These are phyloP conservation scores for Drosophila colorata DNA, from an alignment of 2,888 invertebrate species.

Conservation along the genomic window DNA sequence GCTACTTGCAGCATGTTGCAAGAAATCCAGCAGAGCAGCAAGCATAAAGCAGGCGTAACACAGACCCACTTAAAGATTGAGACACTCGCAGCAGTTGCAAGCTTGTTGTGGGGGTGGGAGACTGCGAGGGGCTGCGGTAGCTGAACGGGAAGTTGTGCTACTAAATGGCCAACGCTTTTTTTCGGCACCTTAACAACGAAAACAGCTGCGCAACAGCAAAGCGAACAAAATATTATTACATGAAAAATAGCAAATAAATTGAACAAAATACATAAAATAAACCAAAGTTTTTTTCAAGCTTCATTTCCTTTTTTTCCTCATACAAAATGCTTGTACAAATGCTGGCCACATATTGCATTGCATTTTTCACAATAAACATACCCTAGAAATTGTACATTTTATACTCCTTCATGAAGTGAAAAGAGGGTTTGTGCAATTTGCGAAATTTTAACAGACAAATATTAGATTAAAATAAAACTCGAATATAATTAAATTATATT, in stretches of 20 bases:
- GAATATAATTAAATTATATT: no score
- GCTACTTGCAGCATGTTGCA: slow-evolving; percentile 35
- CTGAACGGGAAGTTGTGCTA: background rate
- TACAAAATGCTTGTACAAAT: slow-evolving; percentile 33
- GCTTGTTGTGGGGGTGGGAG: background rate
- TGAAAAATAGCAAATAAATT: slow-evolving; percentile 64
- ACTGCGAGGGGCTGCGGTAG: background rate
- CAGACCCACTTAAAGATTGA: slow-evolving; percentile 55
- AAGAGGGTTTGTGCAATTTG: no score
- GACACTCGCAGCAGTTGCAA: slow-evolving; percentile 27
- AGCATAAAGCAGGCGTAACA: slow-evolving; percentile 48
- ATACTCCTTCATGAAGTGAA: no score
- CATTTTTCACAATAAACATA: slow-evolving; percentile 27
- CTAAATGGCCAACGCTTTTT: slow-evolving; percentile 50
- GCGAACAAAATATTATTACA: slow-evolving; percentile 62
- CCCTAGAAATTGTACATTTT: slow-evolving; percentile 8
- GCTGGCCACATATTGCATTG: slow-evolving; percentile 36
- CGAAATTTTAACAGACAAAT: no score
- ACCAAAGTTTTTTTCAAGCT: slow-evolving; percentile 35
- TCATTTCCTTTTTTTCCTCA: slow-evolving; percentile 23
- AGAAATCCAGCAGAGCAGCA: slow-evolving; percentile 29
- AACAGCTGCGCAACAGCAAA: slow-evolving; percentile 60
- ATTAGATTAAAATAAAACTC: no score
- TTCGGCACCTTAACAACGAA: slow-evolving; percentile 70
- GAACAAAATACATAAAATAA: slow-evolving; percentile 39